A percentile compares a stretch with the other conserved stretches of the same genome.
phyloP scores from a whole-genome alignment of 1,140 invertebrate species.

The Holotrichia oblita region DNA sequence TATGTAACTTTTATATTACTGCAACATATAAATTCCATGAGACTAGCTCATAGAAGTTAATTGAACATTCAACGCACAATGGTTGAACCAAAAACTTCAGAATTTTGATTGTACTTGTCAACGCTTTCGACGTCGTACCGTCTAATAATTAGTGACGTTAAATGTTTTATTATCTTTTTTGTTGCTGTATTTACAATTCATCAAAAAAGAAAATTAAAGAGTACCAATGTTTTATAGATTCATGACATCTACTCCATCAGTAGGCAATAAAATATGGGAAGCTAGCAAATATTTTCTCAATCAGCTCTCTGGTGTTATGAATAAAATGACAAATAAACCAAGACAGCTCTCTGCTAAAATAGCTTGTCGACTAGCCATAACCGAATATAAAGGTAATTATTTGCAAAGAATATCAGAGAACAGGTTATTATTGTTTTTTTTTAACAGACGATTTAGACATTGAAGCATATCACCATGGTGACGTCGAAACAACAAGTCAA shows the following conservation, averaged over 20 bases:
- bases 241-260: slow-evolving; percentile 67
- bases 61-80: no score
- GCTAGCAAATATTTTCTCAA: slow-evolving; percentile 68
- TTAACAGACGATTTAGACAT: slow-evolving; percentile 61
- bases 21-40: no score
- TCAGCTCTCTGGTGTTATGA: slow-evolving; percentile 64
- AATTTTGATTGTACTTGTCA: no score
- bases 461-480: slow-evolving; percentile 51
- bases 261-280: slow-evolving; percentile 65
- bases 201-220: neutral
- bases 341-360: slow-evolving; percentile 69
- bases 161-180: no score
- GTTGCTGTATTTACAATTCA: no score
- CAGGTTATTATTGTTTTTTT: slow-evolving; percentile 38
- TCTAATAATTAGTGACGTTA: no score
- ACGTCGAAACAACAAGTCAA: slow-evolving; percentile 62
- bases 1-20: no score
- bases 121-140: no score
- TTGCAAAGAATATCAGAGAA: neutral
- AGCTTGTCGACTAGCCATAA: slow-evolving; percentile 74
- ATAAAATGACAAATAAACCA: slow-evolving; percentile 64
- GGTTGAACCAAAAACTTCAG: no score
- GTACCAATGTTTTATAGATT: slow-evolving; percentile 61
- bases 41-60: no score
- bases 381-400: slow-evolving; percentile 70